Percentiles rank a stretch among this genome's conserved stretches.
phyloP scores from a whole-genome alignment of 2,113 vertebrate genomes.

The Boulengeromyrus knoepffleri region DNA sequence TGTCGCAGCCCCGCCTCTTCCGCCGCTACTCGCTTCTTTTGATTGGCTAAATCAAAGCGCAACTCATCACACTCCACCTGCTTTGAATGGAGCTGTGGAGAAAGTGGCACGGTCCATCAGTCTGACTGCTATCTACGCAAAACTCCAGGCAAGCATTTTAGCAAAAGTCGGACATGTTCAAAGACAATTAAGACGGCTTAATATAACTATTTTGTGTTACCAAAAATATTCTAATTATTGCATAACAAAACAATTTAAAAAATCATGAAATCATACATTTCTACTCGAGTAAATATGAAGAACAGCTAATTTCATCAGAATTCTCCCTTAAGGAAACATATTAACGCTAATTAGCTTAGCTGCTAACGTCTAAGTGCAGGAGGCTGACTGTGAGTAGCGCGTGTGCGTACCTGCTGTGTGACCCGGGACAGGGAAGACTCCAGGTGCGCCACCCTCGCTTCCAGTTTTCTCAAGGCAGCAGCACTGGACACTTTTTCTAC shows the following conservation, averaged over 20 bases:
- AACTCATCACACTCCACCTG: constrained; percentile 38
- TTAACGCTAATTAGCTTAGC: neutral
- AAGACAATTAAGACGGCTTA: neutral
- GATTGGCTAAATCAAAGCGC: constrained; percentile 37
- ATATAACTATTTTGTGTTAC: neutral
- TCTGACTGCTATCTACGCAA: neutral
- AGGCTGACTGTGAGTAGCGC: neutral
- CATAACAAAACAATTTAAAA: neutral
- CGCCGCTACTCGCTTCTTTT: constrained; percentile 39
- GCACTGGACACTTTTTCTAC: constrained; percentile 30
- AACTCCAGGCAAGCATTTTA: neutral
- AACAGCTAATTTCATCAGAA: neutral
- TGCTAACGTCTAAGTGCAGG: neutral
- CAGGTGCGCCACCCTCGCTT: constrained; percentile 39
- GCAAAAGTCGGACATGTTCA: neutral
- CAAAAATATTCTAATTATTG: neutral
- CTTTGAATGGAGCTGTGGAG: constrained; percentile 40
- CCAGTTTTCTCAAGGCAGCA: constrained; percentile 38
- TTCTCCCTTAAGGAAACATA: neutral
- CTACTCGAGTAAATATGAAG: neutral
- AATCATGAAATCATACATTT: neutral
- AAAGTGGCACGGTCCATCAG: neutral
- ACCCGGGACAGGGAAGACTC: constrained; percentile 42
- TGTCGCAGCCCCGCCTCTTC: constrained; percentile 46
- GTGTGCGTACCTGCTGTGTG: constrained; percentile 58